Percentiles rank a stretch among this genome's conserved stretches.
Conservation (phyloP, 2,888 invertebrate genomes). For the Tetranychus piercei region DNA sequence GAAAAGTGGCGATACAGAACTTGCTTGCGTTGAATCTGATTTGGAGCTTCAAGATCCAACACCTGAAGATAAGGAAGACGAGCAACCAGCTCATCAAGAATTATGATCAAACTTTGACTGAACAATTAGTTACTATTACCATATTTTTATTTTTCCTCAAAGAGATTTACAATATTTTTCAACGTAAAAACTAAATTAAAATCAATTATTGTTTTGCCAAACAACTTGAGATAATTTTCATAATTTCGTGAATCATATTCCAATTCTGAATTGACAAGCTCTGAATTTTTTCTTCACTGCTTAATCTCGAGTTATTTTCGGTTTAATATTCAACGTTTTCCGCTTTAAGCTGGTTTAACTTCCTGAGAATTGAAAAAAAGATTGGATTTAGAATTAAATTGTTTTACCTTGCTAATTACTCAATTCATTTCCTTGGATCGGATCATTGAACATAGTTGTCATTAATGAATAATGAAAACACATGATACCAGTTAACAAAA, state of each 20-base stretch:
- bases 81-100: background rate
- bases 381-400: background rate
- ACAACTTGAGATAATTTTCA: too few species aligned
- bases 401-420: background rate
- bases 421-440: background rate
- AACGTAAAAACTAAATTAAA: too few species aligned
- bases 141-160: background rate
- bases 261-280: too few species aligned
- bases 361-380: background rate
- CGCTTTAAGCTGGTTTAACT: background rate
- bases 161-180: background rate
- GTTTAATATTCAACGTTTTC: background rate
- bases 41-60: background rate
- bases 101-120: background rate
- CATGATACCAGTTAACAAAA: too few species aligned
- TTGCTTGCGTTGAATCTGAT: slow-evolving; percentile 6
- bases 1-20: background rate
- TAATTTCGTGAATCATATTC: too few species aligned
- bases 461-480: background rate
- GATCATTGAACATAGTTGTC: background rate
- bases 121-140: background rate
- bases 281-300: too few species aligned
- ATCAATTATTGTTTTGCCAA: too few species aligned
- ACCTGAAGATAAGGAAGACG: background rate
- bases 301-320: too few species aligned